phyloP scores from a whole-genome alignment of 2,888 invertebrate genomes.

The Plebejus argus region DNA sequence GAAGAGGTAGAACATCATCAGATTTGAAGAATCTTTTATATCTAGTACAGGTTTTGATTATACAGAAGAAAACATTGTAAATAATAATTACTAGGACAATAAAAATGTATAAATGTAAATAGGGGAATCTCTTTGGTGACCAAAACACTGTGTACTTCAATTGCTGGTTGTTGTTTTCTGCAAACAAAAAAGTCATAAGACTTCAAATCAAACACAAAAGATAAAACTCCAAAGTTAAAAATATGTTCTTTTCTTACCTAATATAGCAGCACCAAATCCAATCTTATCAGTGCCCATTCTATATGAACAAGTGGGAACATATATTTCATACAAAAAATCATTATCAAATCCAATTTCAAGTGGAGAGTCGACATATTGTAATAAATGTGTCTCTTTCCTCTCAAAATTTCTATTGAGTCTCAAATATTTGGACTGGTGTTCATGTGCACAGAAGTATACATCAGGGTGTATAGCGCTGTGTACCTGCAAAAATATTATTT shows the following conservation, averaged over 20 bases:
- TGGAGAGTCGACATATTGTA: constrained; percentile 49
- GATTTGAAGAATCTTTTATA: constrained; percentile 37
- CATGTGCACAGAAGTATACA: constrained; percentile 83
- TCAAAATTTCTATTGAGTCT: constrained; percentile 57
- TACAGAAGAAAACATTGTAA: constrained; percentile 39
- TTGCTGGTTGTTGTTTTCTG: constrained; percentile 81
- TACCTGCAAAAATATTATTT: constrained; percentile 70
- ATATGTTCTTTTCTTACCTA: constrained; percentile 81
- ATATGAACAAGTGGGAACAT: constrained; percentile 97
- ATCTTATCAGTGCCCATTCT: constrained; percentile 95
- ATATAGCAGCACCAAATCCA: constrained; percentile 91
- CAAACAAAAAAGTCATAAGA: constrained; percentile 53
- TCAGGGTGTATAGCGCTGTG: constrained; percentile 80
- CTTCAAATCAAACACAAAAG: neutral
- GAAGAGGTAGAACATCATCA: constrained; percentile 43
- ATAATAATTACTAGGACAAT: constrained; percentile 48
- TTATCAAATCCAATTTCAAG: constrained; percentile 52
- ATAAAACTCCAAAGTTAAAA: neutral
- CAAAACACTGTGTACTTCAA: constrained; percentile 88
- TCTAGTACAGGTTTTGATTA: constrained; percentile 40
- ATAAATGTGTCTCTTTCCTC: constrained; percentile 47
- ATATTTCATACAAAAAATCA: constrained; percentile 85
- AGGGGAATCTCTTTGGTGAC: constrained; percentile 86
- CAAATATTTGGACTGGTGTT: constrained; percentile 84
- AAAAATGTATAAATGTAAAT: constrained; percentile 79